A percentile compares a stretch with the other conserved stretches of the same genome.
phyloP scores from a whole-genome alignment of 2,797 vertebrate genomes.

The Onychomys arenicola region DNA sequence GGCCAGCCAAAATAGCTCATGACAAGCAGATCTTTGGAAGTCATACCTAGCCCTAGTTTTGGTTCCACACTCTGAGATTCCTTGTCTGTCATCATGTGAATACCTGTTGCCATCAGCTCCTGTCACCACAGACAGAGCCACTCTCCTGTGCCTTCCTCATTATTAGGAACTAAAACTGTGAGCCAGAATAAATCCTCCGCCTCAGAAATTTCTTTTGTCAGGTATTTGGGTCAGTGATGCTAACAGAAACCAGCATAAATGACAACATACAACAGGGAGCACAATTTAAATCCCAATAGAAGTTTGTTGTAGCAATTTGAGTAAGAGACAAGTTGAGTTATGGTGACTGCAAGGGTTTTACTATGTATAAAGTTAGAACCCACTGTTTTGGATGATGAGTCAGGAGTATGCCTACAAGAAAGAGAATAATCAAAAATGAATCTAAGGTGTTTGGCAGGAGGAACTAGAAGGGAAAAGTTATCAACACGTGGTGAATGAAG shows the following conservation, averaged over 20 bases:
- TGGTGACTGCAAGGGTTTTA: neutral
- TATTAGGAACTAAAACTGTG: neutral
- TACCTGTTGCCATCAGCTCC: neutral
- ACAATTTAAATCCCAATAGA: neutral
- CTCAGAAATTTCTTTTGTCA: neutral
- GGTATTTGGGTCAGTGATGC: neutral
- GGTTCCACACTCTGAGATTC: neutral
- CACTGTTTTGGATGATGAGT: slow-evolving; percentile 16
- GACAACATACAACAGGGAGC: neutral
- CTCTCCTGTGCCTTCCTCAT: neutral
- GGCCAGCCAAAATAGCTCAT: neutral
- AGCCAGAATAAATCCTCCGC: neutral
- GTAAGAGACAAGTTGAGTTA: slow-evolving; percentile 16
- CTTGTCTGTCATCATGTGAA: neutral
- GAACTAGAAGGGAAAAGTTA: slow-evolving; percentile 3
- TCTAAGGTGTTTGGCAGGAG: neutral
- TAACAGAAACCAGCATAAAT: neutral
- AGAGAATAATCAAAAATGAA: slow-evolving; percentile 26
- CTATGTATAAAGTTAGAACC: neutral
- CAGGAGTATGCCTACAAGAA: neutral
- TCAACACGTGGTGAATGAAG: neutral
- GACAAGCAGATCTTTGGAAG: neutral
- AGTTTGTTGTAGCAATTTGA: neutral
- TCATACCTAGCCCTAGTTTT: neutral
- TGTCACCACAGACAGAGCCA: neutral